These are phyloP conservation scores for Leiothrix lutea DNA, from an alignment of 2,113 vertebrate species.

Conservation along the genomic window DNA sequence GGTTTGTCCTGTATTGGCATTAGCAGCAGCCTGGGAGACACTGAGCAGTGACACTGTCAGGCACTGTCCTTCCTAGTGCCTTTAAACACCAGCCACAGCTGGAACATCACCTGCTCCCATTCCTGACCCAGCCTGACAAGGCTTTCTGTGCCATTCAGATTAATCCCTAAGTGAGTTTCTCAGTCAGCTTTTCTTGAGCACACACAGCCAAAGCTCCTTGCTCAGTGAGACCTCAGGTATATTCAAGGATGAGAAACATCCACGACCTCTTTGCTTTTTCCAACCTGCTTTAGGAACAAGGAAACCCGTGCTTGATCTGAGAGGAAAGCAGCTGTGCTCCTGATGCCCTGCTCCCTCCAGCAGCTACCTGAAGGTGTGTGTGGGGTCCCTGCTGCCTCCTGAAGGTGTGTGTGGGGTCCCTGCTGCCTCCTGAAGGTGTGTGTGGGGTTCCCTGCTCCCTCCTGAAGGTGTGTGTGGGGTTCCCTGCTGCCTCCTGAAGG, in stretches of 20 bases:
- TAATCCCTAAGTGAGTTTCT: neutral
- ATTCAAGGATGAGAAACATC: neutral
- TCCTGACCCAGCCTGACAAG: neutral
- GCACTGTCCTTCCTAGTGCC: neutral
- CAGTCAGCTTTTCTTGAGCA: neutral
- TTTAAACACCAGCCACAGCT: neutral
- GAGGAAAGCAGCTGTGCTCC: neutral
- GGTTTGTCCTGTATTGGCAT: neutral
- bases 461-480: neutral
- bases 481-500: neutral
- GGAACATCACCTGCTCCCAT: neutral
- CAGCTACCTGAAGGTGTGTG: accelerated
- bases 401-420: no score
- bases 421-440: no score
- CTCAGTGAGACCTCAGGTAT: neutral
- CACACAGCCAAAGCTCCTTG: neutral
- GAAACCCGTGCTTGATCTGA: neutral
- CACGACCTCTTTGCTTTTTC: neutral
- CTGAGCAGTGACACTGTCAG: neutral
- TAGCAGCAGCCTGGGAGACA: neutral
- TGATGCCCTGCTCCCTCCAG: neutral
- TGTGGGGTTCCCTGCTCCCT: no score
- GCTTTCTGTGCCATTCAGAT: neutral
- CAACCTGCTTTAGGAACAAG: neutral
- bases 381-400: no score